Base-by-base conservation (phyloP, 2,113 vertebrate species). In the Callipepla californica region DNA sequence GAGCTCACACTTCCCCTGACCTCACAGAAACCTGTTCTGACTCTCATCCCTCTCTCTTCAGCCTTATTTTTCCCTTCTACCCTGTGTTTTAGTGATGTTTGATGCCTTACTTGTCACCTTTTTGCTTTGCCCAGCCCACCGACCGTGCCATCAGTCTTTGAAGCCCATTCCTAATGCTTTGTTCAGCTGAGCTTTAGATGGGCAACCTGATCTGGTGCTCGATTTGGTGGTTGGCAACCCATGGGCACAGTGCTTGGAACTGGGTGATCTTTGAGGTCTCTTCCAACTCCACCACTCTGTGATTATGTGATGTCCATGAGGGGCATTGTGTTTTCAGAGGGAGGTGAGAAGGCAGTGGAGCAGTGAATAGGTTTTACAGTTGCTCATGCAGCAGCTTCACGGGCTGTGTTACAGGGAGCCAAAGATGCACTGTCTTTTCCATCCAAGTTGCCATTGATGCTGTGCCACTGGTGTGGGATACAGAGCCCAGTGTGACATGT, bases 61-160 rank as follows among this genome's bases (percentile, higher is more conserved):
- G 1, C 72, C 34, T 61, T 47, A 11, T 44, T 80, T 91, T 80
- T 28, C 65, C 63, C n/a, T 86, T 80, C 40, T 45, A 2, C 21
- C 15, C n/a, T 11, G 36, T 38, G 23, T 68, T 89, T 65, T 47
- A 40, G 32, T 40, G 81, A 21, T 6, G 21, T 42, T 50, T 28
- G 78, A 51, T 42, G 57, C 8, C 28, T 74, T 77, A 67, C 78
- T 6, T 6, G 13, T 63, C 22, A 3, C 40, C 68, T 75, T 74
- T 65, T 32, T 21, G 30, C 11, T 36, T 51, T 32, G 73, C 61
- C 47, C 48, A 32, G n/a, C 36, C 28, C 40, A 5, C 62, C 34
- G 72, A 14, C 76, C 25, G 4, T 4, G 2, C 63, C 17, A 2
- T 11, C 1, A 0, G 57, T 51, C 69, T 53, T 6, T 0, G 0